Conservation (phyloP, 2,113 vertebrate species). For the Montifringilla adamsi region DNA sequence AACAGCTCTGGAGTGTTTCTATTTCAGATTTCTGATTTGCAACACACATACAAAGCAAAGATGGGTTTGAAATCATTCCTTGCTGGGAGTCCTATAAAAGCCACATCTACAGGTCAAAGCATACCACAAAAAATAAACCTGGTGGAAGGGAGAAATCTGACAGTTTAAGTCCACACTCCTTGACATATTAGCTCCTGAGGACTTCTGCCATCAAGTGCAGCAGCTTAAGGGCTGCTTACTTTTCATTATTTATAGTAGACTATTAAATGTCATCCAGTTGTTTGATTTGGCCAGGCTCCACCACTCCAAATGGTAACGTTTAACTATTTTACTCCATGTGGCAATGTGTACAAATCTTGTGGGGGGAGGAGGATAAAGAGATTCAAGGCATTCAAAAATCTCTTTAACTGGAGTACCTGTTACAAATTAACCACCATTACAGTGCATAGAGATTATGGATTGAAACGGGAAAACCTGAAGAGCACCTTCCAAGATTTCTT, state of each 20-base stretch:
- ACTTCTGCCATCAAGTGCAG: neutral
- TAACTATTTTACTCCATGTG: neutral
- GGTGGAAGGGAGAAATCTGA: neutral
- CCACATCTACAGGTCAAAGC: neutral
- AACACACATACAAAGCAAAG: neutral
- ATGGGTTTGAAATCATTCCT: neutral
- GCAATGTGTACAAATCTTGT: neutral
- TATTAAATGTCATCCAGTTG: slow-evolving; percentile 14
- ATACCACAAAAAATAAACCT: neutral
- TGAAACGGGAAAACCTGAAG: slow-evolving; percentile 21
- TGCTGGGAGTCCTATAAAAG: neutral
- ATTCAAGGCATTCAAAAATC: neutral
- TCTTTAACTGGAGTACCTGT: slow-evolving; percentile 2
- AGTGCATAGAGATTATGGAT: neutral
- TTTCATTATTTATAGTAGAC: slow-evolving; percentile 29
- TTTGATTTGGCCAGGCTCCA: slow-evolving; percentile 39
- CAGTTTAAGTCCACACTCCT: neutral
- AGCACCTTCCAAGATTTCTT: slow-evolving; percentile 85
- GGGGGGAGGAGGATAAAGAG: neutral
- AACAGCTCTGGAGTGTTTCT: neutral
- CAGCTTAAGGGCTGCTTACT: slow-evolving; percentile 2
- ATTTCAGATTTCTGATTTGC: neutral
- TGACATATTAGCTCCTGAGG: neutral
- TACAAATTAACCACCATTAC: slow-evolving; percentile 37
- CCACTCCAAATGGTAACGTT: neutral